Conservation (phyloP, 2,113 vertebrate species). For the Xiphophorus maculatus region DNA sequence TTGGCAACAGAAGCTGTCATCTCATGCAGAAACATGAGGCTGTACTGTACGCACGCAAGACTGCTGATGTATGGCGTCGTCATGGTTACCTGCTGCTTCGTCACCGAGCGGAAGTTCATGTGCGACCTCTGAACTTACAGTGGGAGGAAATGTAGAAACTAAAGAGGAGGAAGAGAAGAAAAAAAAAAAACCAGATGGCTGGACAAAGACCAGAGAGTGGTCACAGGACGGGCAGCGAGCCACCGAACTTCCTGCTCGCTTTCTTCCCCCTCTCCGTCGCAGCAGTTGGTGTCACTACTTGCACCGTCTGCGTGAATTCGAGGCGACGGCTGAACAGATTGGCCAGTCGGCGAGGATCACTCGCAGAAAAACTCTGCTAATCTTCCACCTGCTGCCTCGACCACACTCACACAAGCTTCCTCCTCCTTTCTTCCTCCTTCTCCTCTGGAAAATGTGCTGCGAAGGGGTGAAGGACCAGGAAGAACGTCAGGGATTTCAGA, state of each 20-base stretch:
- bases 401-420: conserved; percentile 54
- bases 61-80: conserved; percentile 1
- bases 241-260: conserved; percentile 76
- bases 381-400: conserved; percentile 72
- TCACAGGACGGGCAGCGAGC: conserved; percentile 73
- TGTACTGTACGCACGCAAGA: not conserved
- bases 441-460: not conserved
- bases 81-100: conserved; percentile 2
- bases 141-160: conserved; percentile 1
- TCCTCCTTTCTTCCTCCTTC: not conserved
- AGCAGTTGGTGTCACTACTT: conserved; percentile 77
- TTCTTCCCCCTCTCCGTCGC: conserved; percentile 67
- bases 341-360: conserved; percentile 78
- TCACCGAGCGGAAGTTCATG: conserved; percentile 8
- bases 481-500: not conserved
- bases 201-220: conserved; percentile 59
- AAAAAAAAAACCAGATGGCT: conserved; percentile 71
- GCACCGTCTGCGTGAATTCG: conserved; percentile 73
- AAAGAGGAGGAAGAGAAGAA: not conserved
- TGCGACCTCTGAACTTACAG: conserved; percentile 9
- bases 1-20: conserved; percentile 7
- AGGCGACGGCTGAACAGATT: conserved; percentile 75
- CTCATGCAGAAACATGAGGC: not conserved
- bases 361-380: conserved; percentile 72
- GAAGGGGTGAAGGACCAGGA: not conserved